Percentiles rank a stretch among this genome's conserved stretches.
Conservation (phyloP, 2,888 invertebrate genomes). For the Deilephila elpenor region DNA sequence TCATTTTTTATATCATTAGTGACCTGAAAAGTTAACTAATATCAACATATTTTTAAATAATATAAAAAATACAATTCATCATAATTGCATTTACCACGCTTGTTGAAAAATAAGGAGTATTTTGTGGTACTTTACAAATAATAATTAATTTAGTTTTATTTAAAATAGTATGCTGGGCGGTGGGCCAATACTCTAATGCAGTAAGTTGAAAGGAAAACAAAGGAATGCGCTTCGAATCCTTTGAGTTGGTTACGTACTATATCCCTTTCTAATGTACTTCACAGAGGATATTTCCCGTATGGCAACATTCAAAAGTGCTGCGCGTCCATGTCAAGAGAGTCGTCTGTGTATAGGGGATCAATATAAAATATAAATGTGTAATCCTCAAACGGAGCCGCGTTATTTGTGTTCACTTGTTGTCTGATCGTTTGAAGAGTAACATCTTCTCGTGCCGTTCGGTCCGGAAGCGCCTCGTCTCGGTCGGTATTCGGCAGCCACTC, state of each 20-base stretch:
- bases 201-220: not conserved
- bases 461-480: slow-evolving; percentile 31
- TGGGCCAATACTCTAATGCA: not conserved
- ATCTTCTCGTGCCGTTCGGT: slow-evolving; percentile 35
- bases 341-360: slow-evolving; percentile 76
- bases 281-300: slow-evolving; percentile 38
- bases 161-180: not conserved
- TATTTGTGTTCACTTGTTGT: slow-evolving; percentile 52
- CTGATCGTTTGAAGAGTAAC: slow-evolving; percentile 41
- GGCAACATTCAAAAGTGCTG: slow-evolving; percentile 72
- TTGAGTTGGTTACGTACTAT: slow-evolving; percentile 27
- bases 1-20: too few species aligned
- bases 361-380: slow-evolving; percentile 78
- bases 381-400: slow-evolving; percentile 63
- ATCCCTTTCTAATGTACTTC: slow-evolving; percentile 41
- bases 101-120: too few species aligned
- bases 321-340: slow-evolving; percentile 82
- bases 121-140: too few species aligned
- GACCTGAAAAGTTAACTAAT: too few species aligned
- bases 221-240: not conserved
- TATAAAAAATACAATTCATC: too few species aligned
- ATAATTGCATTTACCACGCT: too few species aligned
- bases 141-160: too few species aligned
- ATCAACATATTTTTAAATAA: too few species aligned
- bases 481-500: slow-evolving; percentile 43